Percentiles rank a stretch among this genome's conserved stretches.
Conservation (phyloP, 2,888 invertebrate species). For the Andrena trimmerana region DNA sequence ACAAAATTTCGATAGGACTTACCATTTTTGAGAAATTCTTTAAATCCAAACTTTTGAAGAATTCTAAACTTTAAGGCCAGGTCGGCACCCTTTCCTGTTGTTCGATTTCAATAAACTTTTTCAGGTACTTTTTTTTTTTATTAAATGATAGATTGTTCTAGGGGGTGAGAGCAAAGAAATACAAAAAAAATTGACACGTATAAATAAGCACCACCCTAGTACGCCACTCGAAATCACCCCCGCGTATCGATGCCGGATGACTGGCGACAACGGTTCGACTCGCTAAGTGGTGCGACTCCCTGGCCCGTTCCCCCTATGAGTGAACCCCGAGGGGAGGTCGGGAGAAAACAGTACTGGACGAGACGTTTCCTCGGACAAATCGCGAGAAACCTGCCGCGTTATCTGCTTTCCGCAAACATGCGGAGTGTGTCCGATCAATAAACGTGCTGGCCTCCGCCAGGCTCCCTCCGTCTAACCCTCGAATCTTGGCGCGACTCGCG, state of each 20-base stretch:
- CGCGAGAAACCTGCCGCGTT: constrained; percentile 66
- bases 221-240: background rate
- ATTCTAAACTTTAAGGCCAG: no score
- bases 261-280: background rate
- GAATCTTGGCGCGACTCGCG: constrained; percentile 56
- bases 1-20: no score
- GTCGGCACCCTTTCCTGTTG: no score
- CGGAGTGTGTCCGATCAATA: constrained; percentile 77
- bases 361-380: constrained; percentile 51
- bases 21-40: no score
- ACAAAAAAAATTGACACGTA: background rate
- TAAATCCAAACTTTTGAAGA: no score
- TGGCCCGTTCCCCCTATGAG: background rate
- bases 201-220: background rate
- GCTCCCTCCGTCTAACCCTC: constrained; percentile 59
- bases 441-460: constrained; percentile 74
- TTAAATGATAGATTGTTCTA: no score
- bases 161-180: background rate
- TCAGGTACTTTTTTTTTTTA: no score
- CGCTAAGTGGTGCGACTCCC: constrained; percentile 1
- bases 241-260: background rate
- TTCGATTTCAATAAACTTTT: no score
- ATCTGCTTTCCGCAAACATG: constrained; percentile 71
- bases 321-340: background rate
- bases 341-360: constrained; percentile 8